phyloP scores from a whole-genome alignment of 1,140 invertebrate genomes.

The Coptotermes formosanus region DNA sequence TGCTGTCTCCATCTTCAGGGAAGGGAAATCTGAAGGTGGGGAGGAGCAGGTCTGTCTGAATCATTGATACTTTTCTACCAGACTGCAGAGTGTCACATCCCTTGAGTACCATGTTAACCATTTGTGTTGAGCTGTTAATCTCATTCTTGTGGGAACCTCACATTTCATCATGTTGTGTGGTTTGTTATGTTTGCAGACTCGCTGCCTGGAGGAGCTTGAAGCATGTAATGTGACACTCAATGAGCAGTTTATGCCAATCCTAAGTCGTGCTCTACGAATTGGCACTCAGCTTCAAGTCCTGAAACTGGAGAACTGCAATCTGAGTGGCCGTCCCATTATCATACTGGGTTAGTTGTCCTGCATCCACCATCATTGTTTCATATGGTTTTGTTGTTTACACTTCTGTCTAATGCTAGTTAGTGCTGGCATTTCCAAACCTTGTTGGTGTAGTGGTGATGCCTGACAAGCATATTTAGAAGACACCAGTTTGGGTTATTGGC shows the following conservation, averaged over 20 bases:
- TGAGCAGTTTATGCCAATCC: constrained; percentile 65
- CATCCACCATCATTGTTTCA: not conserved
- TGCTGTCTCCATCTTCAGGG: too few relatives aligned
- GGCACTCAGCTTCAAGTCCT: constrained; percentile 66
- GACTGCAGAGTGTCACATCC: too few relatives aligned
- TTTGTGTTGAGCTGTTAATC: too few relatives aligned
- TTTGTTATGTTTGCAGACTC: constrained; percentile 55
- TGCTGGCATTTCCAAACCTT: not conserved
- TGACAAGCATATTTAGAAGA: too few relatives aligned
- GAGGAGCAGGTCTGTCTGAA: too few relatives aligned
- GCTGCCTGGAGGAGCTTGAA: constrained; percentile 68
- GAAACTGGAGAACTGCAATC: constrained; percentile 71
- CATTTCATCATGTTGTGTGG: too few relatives aligned
- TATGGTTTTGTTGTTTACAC: constrained; percentile 34
- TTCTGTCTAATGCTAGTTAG: not conserved
- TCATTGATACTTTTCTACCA: too few relatives aligned
- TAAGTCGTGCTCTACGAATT: constrained; percentile 66
- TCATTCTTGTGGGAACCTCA: too few relatives aligned
- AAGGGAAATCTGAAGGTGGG: too few relatives aligned
- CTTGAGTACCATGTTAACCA: too few relatives aligned
- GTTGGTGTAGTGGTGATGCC: not conserved
- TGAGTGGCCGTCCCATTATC: constrained; percentile 63
- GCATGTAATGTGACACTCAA: constrained; percentile 63
- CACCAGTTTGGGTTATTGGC: too few relatives aligned
- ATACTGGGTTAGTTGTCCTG: constrained; percentile 58